phyloP scores from a whole-genome alignment of 1,140 invertebrate species.

The Teleogryllus occipitalis region DNA sequence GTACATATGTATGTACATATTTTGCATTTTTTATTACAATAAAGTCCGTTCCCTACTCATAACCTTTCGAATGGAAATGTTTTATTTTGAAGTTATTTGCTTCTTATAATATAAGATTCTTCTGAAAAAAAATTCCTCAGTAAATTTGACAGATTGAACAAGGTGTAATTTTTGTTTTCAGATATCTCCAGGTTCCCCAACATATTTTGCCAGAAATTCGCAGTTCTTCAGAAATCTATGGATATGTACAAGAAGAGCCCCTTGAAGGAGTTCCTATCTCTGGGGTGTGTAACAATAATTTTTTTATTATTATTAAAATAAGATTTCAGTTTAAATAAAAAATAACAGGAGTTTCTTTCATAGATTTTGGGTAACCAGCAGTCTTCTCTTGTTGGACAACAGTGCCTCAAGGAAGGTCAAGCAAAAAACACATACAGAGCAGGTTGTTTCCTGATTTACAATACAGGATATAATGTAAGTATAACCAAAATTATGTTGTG shows the following conservation, averaged over 20 bases:
- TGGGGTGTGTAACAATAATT: constrained; percentile 45
- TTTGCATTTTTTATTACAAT: too few species aligned
- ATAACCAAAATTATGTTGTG: too few species aligned
- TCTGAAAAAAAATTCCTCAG: too few species aligned
- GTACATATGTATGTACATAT: too few species aligned
- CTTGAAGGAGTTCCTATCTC: constrained; percentile 79
- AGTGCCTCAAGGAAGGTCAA: constrained; percentile 60
- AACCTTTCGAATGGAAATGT: too few species aligned
- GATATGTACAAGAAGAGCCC: constrained; percentile 50
- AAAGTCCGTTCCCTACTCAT: too few species aligned
- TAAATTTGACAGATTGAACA: too few species aligned
- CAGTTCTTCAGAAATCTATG: constrained; percentile 70
- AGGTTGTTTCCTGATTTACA: constrained; percentile 73
- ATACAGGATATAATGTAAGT: constrained; percentile 57
- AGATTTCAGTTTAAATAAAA: too few species aligned
- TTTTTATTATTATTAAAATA: neutral
- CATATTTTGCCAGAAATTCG: constrained; percentile 60
- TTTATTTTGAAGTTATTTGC: too few species aligned
- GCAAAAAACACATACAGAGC: constrained; percentile 79
- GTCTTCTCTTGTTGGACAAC: constrained; percentile 70
- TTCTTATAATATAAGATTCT: too few species aligned
- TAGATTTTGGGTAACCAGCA: constrained; percentile 69
- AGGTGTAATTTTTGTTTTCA: constrained; percentile 26
- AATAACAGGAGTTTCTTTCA: neutral
- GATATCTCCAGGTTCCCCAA: constrained; percentile 63